Evolutionary conservation across 2,888 invertebrate species (phyloP).

Genomic region (Melipona bicolor): DNA sequence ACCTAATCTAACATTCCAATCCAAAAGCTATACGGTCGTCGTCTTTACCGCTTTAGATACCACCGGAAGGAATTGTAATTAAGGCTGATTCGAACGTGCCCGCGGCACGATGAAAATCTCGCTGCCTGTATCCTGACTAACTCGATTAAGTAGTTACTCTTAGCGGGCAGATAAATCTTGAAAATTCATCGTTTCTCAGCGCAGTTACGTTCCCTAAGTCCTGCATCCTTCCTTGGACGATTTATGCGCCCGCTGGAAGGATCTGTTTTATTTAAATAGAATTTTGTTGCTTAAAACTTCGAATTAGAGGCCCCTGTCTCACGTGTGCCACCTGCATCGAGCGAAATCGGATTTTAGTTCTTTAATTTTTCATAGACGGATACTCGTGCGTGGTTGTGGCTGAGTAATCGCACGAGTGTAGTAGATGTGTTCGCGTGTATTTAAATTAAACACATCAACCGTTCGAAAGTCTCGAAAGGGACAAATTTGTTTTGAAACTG

Average conservation of each 20-base stretch:
- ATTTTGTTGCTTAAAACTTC: slow-evolving; percentile 7
- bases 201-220: slow-evolving; percentile 43
- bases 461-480: too few relatives aligned
- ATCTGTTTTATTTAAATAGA: slow-evolving; percentile 44
- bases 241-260: slow-evolving; percentile 34
- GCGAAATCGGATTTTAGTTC: too few relatives aligned
- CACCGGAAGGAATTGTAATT: slow-evolving; percentile 65
- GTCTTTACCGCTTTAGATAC: slow-evolving; percentile 62
- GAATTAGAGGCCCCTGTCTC: not conserved
- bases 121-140: slow-evolving; percentile 49
- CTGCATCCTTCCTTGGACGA: slow-evolving; percentile 12
- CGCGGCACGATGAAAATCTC: slow-evolving; percentile 58
- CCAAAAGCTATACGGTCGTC: slow-evolving; percentile 45
- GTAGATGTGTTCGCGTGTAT: too few relatives aligned
- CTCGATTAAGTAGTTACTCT: slow-evolving; percentile 66
- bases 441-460: too few relatives aligned
- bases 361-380: too few relatives aligned
- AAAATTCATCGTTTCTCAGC: slow-evolving; percentile 60
- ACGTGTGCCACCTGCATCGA: too few relatives aligned
- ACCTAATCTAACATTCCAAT: slow-evolving; percentile 63
- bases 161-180: slow-evolving; percentile 61
- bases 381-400: too few relatives aligned
- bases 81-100: slow-evolving; percentile 61
- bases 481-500: too few relatives aligned
- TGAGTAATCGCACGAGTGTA: too few relatives aligned